phyloP scores from a whole-genome alignment of 2,797 vertebrate genomes.

The Hippoglossus hippoglossus region DNA sequence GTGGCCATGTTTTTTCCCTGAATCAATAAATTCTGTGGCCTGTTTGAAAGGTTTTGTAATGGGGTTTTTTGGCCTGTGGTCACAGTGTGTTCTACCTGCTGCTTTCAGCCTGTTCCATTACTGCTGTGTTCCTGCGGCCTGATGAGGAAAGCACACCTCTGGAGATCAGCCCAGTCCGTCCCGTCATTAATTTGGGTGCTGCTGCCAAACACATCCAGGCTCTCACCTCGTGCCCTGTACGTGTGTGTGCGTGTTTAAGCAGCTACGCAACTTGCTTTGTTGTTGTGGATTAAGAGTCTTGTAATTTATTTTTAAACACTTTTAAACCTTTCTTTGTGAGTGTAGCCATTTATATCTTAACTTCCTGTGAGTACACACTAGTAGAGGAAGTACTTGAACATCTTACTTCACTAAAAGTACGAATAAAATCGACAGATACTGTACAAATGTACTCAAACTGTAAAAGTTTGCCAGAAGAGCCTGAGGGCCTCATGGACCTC shows the following conservation, averaged over 20 bases:
- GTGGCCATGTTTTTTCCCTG: not conserved
- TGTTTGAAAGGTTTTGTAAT: slow-evolving; percentile 26
- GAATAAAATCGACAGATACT: too few species aligned
- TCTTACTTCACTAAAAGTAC: too few species aligned
- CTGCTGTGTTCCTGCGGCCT: slow-evolving; percentile 59
- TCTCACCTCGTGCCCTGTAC: slow-evolving; percentile 34
- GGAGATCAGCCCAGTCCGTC: slow-evolving; percentile 60
- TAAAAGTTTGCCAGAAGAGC: slow-evolving; percentile 28
- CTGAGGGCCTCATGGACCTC: slow-evolving; percentile 62
- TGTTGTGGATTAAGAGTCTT: not conserved
- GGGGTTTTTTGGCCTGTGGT: slow-evolving; percentile 22
- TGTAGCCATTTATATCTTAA: not conserved
- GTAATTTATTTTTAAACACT: not conserved
- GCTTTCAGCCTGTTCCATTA: slow-evolving; percentile 60
- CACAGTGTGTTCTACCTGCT: slow-evolving; percentile 53
- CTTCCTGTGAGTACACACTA: not conserved
- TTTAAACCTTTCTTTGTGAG: not conserved
- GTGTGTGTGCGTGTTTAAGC: slow-evolving; percentile 13
- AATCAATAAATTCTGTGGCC: slow-evolving; percentile 5
- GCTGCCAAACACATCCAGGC: slow-evolving; percentile 53
- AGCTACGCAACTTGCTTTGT: not conserved
- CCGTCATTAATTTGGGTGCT: slow-evolving; percentile 40
- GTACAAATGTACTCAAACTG: too few species aligned
- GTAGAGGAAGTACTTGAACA: too few species aligned
- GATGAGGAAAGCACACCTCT: slow-evolving; percentile 74